Conservation (phyloP, 2,797 vertebrate species). For the Pipistrellus kuhlii region DNA sequence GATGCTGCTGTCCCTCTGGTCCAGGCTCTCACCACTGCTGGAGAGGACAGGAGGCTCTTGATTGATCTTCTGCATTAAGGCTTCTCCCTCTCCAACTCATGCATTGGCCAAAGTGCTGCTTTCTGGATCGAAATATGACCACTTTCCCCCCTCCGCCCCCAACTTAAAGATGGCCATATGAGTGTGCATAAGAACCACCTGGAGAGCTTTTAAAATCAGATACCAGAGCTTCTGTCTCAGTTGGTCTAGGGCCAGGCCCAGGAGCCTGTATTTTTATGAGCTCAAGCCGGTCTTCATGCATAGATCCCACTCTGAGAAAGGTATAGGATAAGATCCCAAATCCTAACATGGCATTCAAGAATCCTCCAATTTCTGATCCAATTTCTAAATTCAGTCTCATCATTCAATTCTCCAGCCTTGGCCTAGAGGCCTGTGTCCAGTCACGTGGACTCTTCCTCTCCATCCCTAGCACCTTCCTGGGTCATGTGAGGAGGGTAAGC, state of each 20-base stretch:
- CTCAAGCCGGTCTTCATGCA: neutral
- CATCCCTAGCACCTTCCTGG: fast-evolving
- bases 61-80: neutral
- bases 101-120: neutral
- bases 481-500: neutral
- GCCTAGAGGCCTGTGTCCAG: neutral
- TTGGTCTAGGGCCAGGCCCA: neutral
- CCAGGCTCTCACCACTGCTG: neutral
- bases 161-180: neutral
- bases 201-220: slow-evolving; percentile 16
- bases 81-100: neutral
- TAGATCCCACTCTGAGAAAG: neutral
- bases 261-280: neutral
- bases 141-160: too few relatives aligned
- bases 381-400: slow-evolving; percentile 2
- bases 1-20: neutral
- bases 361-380: neutral
- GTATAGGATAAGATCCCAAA: neutral
- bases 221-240: neutral
- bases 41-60: neutral
- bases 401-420: neutral
- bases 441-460: neutral
- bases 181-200: neutral
- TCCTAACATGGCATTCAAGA: neutral
- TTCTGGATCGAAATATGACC: slow-evolving; percentile 17